Percentiles rank a stretch among this genome's conserved stretches.
These are phyloP conservation scores for Phalanger gymnotis DNA, from an alignment of 2,797 vertebrate genomes.

Conservation along the genomic window DNA sequence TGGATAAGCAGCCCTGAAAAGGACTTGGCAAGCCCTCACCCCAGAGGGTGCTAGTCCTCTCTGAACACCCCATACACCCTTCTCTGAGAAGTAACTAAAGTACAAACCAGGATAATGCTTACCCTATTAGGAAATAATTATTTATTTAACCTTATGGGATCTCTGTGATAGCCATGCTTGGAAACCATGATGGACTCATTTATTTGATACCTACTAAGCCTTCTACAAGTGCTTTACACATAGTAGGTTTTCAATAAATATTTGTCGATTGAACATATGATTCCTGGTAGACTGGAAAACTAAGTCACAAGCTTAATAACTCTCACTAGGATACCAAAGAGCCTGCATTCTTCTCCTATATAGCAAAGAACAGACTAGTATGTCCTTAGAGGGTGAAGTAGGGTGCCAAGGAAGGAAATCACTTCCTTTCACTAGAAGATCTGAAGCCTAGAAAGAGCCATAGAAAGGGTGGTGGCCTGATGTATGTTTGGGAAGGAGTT, in stretches of 20 bases:
- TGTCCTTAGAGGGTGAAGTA: neutral
- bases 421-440: neutral
- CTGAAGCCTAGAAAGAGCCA: neutral
- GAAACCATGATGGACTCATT: neutral
- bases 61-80: neutral
- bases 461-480: neutral
- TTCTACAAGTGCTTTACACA: neutral
- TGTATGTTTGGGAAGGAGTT: neutral
- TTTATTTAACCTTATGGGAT: neutral
- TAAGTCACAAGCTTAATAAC: neutral
- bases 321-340: neutral
- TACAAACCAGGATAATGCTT: neutral
- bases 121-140: neutral
- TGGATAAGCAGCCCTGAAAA: neutral
- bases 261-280: neutral
- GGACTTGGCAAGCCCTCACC: neutral
- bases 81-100: neutral
- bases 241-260: neutral
- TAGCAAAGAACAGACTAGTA: neutral
- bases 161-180: neutral
- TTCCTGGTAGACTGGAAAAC: neutral
- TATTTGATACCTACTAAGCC: neutral
- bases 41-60: neutral
- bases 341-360: neutral
- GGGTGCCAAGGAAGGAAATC: neutral